A percentile compares a stretch with the other conserved stretches of the same genome.
Evolutionary conservation across 2,113 vertebrate genomes (phyloP).

Genomic region (Diphyllodes magnificus): DNA sequence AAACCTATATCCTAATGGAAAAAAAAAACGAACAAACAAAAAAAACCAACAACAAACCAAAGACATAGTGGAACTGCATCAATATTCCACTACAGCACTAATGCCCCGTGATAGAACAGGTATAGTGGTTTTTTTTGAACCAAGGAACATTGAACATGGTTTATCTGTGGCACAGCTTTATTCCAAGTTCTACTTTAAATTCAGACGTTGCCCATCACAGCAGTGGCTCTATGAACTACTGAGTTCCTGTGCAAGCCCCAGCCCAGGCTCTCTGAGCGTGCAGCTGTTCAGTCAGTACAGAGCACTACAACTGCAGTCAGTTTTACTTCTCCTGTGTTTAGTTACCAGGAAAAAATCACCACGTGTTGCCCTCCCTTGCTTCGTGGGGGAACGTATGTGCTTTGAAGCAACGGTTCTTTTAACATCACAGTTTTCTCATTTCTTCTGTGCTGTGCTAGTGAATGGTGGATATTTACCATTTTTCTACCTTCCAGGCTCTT

Average conservation of each 20-base stretch:
- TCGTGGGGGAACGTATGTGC: rapidly evolving
- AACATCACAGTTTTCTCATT: neutral
- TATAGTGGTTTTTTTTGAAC: neutral
- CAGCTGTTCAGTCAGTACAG: neutral
- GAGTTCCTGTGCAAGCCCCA: neutral
- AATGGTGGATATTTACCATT: neutral
- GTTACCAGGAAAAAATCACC: neutral
- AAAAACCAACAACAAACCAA: no score
- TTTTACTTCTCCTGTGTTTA: neutral
- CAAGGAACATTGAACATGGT: neutral
- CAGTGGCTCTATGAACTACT: neutral
- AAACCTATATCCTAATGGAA: neutral
- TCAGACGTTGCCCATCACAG: neutral
- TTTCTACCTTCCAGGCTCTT: neutral
- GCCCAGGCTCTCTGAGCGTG: neutral
- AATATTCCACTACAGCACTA: neutral
- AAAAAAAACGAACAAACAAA: neutral
- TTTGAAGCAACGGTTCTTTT: neutral
- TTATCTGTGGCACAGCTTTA: neutral
- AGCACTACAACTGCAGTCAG: neutral
- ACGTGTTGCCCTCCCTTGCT: neutral
- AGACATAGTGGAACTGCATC: neutral
- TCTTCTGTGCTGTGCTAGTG: neutral
- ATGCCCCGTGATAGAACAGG: rapidly evolving
- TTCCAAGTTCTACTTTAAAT: neutral